Base-by-base conservation (phyloP, 2,888 invertebrate species). In the Plagodis pulveraria region DNA sequence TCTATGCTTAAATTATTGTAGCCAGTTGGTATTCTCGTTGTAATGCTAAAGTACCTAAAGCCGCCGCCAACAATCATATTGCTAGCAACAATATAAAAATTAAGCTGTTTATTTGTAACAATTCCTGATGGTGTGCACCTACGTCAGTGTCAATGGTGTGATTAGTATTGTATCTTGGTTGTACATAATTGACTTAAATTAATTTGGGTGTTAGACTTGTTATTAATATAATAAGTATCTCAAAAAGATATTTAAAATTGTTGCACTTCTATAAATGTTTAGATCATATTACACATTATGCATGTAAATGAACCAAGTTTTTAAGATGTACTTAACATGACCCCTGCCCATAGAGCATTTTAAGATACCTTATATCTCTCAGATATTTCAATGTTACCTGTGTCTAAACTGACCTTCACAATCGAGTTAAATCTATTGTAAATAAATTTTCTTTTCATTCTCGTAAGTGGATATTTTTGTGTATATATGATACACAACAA, bases 1-100 rank as follows among this genome's bases (percentile, higher is more conserved):
- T 44, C 11, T 36, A 45, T 43, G 50, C 48, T 51, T 50, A 55
- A 56, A 65, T 66, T 66, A 55, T 22, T 59, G 41, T 63, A 71
- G 78, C 77, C 78, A 77, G 80, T 66, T 78, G 66, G 62, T 83
- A 78, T 84, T 85, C 81, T 83, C 78, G 76, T 82, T 82, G 81
- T 48, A 69, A 68, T 67, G 55, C 66, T 52, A 69, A 63, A 71
- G 73, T 74, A 75, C 70, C 67, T 69, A 70, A 69, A 53, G 53
- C 83, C 82, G 83, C 83, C 83, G 81, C 83, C 80, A 63, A 81
- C 81, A 77, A 70, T 60, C 56, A 71, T 72, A 62, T 70, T 71
- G 59, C 69, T 63, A 66, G 69, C 63, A 60, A 57, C 60, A 66
- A 67, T 54, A 62, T 64, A 46, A 58, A 58, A 53, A 43, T 32